phyloP scores from a whole-genome alignment of 2,888 invertebrate species.

The Shargacucullia verbasci region DNA sequence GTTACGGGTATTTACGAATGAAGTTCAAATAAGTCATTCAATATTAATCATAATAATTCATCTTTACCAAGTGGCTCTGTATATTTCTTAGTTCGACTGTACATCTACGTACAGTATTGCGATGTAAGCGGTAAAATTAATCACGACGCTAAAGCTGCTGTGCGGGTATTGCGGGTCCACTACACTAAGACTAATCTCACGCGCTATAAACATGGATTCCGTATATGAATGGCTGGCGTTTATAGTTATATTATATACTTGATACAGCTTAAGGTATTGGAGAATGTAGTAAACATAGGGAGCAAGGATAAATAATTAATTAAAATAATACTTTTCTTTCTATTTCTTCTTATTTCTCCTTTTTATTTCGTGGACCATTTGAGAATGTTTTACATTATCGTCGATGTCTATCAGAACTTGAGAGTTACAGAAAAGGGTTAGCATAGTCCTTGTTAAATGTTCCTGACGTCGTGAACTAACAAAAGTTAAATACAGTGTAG shows the following conservation, averaged over 20 bases:
- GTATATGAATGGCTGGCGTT: conserved; percentile 36
- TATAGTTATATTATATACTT: conserved; percentile 35
- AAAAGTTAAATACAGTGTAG: conserved; percentile 76
- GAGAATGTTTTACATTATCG: no score
- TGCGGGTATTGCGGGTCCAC: conserved; percentile 69
- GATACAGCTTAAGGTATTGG: conserved; percentile 2
- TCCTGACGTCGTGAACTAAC: conserved; percentile 33
- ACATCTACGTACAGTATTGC: conserved; percentile 21
- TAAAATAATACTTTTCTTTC: no score
- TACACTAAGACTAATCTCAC: conserved; percentile 74
- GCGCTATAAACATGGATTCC: conserved; percentile 70
- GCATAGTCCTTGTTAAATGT: no score
- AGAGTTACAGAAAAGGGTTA: no score
- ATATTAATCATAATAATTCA: no score
- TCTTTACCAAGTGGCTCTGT: no score
- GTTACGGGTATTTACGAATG: no score
- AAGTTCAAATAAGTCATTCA: no score
- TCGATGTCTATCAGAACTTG: no score
- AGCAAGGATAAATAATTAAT: not conserved
- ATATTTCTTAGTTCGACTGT: no score
- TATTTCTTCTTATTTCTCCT: no score
- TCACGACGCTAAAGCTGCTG: conserved; percentile 67
- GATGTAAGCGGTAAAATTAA: conserved; percentile 58
- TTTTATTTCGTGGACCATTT: no score
- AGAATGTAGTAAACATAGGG: not conserved